phyloP scores from a whole-genome alignment of 2,797 vertebrate genomes.

The Odontamblyopus rebecca region DNA sequence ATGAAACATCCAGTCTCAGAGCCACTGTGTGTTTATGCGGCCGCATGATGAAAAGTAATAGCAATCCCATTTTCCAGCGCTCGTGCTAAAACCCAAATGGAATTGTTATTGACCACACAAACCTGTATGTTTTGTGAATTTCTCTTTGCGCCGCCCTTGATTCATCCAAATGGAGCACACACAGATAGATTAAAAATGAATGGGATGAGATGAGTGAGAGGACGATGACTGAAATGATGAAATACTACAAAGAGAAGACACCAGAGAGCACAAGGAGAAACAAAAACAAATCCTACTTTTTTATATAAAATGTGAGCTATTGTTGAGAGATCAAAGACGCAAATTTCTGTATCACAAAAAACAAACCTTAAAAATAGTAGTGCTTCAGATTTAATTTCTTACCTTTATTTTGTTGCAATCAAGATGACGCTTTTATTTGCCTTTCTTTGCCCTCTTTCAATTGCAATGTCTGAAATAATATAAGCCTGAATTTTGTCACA shows the following conservation, averaged over 20 bases:
- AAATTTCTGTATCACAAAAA: background rate
- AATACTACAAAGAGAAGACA: background rate
- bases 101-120: conserved; percentile 22
- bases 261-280: background rate
- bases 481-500: background rate
- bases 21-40: conserved; percentile 21
- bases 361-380: background rate
- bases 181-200: conserved; percentile 19
- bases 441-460: background rate
- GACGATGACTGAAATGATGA: background rate
- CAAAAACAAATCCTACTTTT: conserved; percentile 3
- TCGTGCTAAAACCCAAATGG: conserved; percentile 12
- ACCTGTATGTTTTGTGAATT: conserved; percentile 11
- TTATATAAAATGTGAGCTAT: background rate
- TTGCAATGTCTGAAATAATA: background rate
- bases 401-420: background rate
- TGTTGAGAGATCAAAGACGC: background rate
- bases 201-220: background rate
- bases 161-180: background rate
- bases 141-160: background rate
- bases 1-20: conserved; percentile 25
- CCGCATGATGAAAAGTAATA: conserved; percentile 62
- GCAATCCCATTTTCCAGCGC: conserved; percentile 50
- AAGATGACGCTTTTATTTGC: background rate
- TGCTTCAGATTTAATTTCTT: background rate